A percentile compares a stretch with the other conserved stretches of the same genome.
Conservation (phyloP, 2,888 invertebrate genomes). For the Argyresthia goedartella region DNA sequence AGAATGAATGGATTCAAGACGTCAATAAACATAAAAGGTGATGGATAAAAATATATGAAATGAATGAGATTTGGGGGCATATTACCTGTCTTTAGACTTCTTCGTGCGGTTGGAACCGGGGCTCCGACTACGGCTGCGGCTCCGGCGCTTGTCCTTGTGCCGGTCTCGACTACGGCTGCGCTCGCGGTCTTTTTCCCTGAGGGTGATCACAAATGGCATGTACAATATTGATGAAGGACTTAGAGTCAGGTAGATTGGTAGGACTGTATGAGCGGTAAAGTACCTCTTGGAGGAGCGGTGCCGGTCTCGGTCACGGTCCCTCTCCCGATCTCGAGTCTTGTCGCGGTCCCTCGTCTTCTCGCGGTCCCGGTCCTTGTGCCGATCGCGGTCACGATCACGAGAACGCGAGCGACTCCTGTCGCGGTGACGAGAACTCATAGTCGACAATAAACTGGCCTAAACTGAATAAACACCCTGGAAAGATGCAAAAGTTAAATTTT, state of each 20-base stretch:
- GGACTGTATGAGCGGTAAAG: too few relatives aligned
- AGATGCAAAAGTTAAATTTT: too few relatives aligned
- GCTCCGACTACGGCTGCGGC: constrained; percentile 43
- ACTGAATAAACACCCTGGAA: too few relatives aligned
- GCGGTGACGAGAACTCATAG: constrained; percentile 69
- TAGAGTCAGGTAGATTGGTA: background rate
- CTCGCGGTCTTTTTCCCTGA: constrained; percentile 38
- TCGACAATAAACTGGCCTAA: background rate
- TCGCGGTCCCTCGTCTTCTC: constrained; percentile 40
- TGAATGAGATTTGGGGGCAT: too few relatives aligned
- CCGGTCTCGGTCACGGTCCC: constrained; percentile 54
- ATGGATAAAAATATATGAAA: too few relatives aligned
- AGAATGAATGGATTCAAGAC: too few relatives aligned
- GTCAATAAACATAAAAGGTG: too few relatives aligned
- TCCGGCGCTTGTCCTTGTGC: constrained; percentile 39
- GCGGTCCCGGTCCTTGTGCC: constrained; percentile 32
- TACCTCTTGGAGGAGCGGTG: constrained; percentile 61
- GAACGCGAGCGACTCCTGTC: constrained; percentile 63
- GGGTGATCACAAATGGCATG: constrained; percentile 6
- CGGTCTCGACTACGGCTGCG: constrained; percentile 35
- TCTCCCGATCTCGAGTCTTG: constrained; percentile 35
- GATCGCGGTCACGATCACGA: constrained; percentile 44
- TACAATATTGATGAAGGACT: background rate
- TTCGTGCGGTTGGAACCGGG: constrained; percentile 46
- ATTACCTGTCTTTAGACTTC: constrained; percentile 59